Evolutionary conservation across 2,113 vertebrate species (phyloP).

Genomic region (Ammodytes dubius): DNA sequence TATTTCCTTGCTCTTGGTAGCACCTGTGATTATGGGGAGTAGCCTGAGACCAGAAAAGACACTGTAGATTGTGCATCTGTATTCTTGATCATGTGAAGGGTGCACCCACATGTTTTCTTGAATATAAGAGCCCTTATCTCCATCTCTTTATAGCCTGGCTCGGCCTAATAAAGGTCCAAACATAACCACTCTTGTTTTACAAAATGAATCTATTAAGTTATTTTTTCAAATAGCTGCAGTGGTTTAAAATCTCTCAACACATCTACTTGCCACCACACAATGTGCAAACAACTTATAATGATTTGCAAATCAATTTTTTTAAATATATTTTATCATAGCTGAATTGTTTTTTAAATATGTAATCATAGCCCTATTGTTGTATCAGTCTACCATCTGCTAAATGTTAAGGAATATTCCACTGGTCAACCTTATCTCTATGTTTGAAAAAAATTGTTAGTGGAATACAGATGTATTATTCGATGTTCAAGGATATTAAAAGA

Average conservation of each 20-base stretch:
- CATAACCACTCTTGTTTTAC: neutral
- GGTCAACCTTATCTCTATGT: neutral
- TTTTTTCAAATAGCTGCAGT: conserved; percentile 4
- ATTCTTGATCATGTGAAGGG: conserved; percentile 8
- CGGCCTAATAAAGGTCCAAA: conserved; percentile 19
- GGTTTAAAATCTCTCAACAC: neutral
- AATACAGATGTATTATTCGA: neutral
- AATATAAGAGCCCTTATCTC: conserved; percentile 37
- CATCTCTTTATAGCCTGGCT: neutral
- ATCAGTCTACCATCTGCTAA: neutral
- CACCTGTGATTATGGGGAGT: conserved; percentile 28
- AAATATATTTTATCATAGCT: no score
- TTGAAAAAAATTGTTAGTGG: neutral
- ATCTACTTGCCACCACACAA: neutral
- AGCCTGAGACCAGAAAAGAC: conserved; percentile 15
- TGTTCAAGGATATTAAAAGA: no score
- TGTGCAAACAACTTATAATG: neutral
- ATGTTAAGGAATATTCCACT: neutral
- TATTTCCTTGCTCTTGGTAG: conserved; percentile 11
- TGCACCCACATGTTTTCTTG: conserved; percentile 4
- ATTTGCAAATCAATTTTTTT: no score
- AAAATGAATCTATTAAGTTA: neutral
- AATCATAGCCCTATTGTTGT: neutral
- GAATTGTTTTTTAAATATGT: no score
- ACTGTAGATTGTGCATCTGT: neutral